Conservation (phyloP, 2,888 invertebrate species). For the Ethmia dodecea region DNA sequence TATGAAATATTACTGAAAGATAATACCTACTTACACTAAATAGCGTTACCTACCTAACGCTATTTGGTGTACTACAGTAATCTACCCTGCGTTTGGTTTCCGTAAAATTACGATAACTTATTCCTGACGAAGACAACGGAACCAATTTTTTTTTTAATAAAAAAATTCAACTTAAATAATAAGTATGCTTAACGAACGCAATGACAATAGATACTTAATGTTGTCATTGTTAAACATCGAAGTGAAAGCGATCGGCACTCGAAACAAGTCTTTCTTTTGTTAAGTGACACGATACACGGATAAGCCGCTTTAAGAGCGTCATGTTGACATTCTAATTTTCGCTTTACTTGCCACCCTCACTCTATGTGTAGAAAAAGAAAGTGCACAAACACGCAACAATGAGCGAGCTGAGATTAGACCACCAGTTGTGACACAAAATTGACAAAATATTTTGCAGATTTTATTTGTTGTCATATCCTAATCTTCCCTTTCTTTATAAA, state of each 20-base stretch:
- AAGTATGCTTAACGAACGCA: no score
- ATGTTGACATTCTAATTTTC: slow-evolving; percentile 64
- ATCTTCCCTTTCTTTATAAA: slow-evolving; percentile 34
- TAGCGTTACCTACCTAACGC: no score
- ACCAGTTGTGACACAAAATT: slow-evolving; percentile 63
- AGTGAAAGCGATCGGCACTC: slow-evolving; percentile 37
- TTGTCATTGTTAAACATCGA: slow-evolving; percentile 16
- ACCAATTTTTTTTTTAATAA: no score
- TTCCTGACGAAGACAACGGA: no score
- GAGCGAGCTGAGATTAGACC: slow-evolving; percentile 52
- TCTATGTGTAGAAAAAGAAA: slow-evolving; percentile 41
- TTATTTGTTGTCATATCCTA: slow-evolving; percentile 40
- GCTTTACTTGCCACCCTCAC: slow-evolving; percentile 37
- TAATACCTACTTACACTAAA: no score
- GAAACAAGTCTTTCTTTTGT: slow-evolving; percentile 33
- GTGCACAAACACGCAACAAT: slow-evolving; percentile 34
- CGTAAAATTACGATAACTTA: no score
- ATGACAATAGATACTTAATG: no score
- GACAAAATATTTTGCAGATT: slow-evolving; percentile 66
- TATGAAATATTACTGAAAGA: no score
- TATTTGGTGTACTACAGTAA: no score
- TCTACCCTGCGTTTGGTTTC: no score
- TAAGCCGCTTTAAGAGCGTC: slow-evolving; percentile 41
- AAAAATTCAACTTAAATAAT: no score
- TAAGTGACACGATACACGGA: slow-evolving; percentile 22